Percentiles rank a stretch among this genome's conserved stretches.
These are phyloP conservation scores for Chelonoidis abingdonii DNA, from an alignment of 2,113 vertebrate genomes.

Conservation along the genomic window DNA sequence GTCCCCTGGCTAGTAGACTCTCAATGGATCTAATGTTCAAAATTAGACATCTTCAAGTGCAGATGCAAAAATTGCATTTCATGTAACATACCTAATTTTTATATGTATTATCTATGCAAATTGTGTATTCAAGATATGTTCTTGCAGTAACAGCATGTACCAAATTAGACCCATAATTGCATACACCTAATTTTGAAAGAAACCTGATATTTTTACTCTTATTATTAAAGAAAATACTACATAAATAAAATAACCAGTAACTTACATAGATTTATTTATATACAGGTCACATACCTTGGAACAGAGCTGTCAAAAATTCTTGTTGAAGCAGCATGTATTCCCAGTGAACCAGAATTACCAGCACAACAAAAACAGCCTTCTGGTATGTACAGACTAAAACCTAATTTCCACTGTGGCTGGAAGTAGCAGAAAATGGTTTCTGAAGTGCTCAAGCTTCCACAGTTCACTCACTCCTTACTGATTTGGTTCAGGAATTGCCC, in stretches of 20 bases:
- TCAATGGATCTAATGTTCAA: neutral
- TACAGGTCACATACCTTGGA: conserved; percentile 83
- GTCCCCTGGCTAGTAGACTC: neutral
- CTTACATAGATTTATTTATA: neutral
- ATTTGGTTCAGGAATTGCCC: neutral
- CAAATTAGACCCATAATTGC: neutral
- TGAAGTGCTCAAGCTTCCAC: neutral
- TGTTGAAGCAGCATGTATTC: conserved; percentile 19
- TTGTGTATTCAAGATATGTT: neutral
- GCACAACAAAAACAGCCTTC: conserved; percentile 24
- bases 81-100: neutral
- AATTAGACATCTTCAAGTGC: neutral
- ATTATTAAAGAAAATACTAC: neutral
- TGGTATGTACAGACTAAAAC: conserved; percentile 64
- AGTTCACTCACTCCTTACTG: neutral
- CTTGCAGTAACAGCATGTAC: neutral
- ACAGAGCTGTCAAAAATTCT: conserved; percentile 78
- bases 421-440: neutral
- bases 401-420: neutral
- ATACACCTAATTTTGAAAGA: neutral
- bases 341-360: conserved; percentile 19
- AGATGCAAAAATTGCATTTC: neutral
- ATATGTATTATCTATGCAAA: neutral
- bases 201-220: neutral
- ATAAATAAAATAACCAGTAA: neutral